Base-by-base conservation (phyloP, 2,113 vertebrate species). In the Taurulus bubalis region DNA sequence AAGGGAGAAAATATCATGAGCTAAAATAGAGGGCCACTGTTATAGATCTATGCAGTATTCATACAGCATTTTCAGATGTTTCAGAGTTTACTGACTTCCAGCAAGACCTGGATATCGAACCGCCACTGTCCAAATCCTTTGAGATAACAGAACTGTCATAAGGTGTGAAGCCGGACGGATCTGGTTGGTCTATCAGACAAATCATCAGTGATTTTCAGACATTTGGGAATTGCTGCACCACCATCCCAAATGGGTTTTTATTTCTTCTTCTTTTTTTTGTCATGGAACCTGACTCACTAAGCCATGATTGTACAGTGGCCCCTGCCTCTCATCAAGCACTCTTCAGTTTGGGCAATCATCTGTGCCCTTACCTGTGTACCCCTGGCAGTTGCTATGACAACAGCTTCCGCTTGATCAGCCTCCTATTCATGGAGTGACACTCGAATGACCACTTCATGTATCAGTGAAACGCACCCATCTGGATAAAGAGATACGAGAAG, bases 291-390 rank as follows among this genome's bases (percentile, higher is more conserved):
- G 68, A 77, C 64, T 80, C 85, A 49, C 83, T 74, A 67, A 87
- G 68, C 83, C 74, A 59, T 92, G 92, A 94, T 93, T 91, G 90
- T 84, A 85, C 87, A 85, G 85, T 80, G 86, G 88, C 78, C 84
- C 73, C 83, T 72, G 84, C 79, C 87, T 84, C 90, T 94, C 90
- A 93, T 93, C 93, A 92, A 90, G 83, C 77, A 63, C 92, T 91
- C 92, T 94, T 93, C 91, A 92, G 90, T 85, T 91, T 86, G 91
- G 77, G 91, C 93, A 95, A 95, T 94, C 94, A 94, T 88, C 83
- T 72, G 30, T 90, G 89, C 85, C 91, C 90, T 91, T 93, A 94
- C 93, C 92, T 93, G 92, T 79, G 75, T 90, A 93, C 87, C 85
- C 86, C 84, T 77, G 85, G 72, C 77, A 87, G 91, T 95, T 92